Conservation (phyloP, 2,797 vertebrate species). For the Chromobotia macracanthus region DNA sequence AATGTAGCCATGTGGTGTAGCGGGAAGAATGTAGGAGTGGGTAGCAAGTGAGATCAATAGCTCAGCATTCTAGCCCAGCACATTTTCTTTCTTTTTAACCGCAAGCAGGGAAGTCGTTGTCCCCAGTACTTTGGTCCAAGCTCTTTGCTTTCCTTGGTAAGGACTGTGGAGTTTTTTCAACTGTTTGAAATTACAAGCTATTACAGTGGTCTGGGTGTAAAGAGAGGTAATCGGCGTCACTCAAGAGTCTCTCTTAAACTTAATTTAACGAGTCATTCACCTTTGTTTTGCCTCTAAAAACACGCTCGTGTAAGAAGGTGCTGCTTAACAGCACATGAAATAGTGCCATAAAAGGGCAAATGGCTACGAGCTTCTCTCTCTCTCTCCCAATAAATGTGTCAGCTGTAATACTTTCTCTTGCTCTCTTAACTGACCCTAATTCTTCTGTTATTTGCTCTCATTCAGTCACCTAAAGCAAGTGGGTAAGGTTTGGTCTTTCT, state of each 20-base stretch:
- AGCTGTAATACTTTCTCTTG: constrained; percentile 8
- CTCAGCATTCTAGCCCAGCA: constrained; percentile 29
- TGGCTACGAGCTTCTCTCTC: constrained; percentile 6
- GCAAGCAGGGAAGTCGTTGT: constrained; percentile 4
- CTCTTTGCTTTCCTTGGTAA: constrained; percentile 19
- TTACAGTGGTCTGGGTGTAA: constrained; percentile 42
- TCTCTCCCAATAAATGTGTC: constrained; percentile 6
- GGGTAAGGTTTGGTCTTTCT: constrained; percentile 1
- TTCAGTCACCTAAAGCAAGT: constrained; percentile 6
- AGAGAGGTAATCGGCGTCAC: constrained; percentile 49
- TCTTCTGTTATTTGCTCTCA: not conserved
- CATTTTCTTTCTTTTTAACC: constrained; percentile 31
- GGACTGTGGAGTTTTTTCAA: constrained; percentile 32
- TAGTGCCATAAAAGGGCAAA: constrained; percentile 42
- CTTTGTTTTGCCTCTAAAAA: constrained; percentile 46
- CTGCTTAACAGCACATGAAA: constrained; percentile 43
- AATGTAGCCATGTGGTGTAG: constrained; percentile 43
- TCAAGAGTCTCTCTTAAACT: constrained; percentile 48
- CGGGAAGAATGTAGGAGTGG: constrained; percentile 40
- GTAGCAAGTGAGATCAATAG: constrained; percentile 54
- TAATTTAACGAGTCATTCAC: constrained; percentile 56
- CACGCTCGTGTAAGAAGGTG: constrained; percentile 47
- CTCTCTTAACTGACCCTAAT: constrained; percentile 18
- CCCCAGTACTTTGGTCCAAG: constrained; percentile 26
- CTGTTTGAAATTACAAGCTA: constrained; percentile 46